Conservation (phyloP, 2,113 vertebrate species). For the Hyperopisus bebe region DNA sequence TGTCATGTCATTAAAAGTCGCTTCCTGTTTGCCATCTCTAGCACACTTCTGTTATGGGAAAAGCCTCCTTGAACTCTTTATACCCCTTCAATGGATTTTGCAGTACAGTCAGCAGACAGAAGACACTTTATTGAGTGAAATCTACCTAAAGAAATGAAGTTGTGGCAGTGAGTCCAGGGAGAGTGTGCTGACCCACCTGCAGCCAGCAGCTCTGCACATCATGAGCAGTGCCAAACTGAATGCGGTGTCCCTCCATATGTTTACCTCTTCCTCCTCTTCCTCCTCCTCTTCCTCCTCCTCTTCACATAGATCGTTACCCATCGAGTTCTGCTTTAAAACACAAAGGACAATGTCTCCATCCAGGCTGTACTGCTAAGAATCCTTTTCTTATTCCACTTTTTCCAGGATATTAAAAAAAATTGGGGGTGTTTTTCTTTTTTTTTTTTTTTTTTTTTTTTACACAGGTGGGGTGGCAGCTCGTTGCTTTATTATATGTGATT, state of each 20-base stretch:
- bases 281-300: background rate
- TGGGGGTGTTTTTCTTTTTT: too few species aligned
- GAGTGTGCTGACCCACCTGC: background rate
- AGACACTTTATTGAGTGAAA: background rate
- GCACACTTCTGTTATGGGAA: background rate
- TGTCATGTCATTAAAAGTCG: background rate
- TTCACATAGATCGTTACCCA: slow-evolving; percentile 5
- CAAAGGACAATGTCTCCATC: slow-evolving; percentile 39
- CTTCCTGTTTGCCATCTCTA: background rate
- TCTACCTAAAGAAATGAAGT: background rate
- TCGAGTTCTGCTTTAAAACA: slow-evolving; percentile 41
- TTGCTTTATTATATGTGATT: slow-evolving; percentile 4
- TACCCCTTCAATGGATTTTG: background rate
- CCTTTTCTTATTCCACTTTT: slow-evolving; percentile 29
- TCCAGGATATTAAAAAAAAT: slow-evolving; percentile 30
- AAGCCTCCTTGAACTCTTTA: background rate
- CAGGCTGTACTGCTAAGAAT: slow-evolving; percentile 34
- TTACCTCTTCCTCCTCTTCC: background rate
- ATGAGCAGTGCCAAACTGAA: background rate
- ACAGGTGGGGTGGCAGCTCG: background rate
- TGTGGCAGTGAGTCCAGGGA: background rate
- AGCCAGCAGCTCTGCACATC: background rate
- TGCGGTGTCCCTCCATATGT: slow-evolving; percentile 1
- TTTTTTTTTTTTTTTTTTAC: too few species aligned
- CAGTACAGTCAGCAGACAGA: background rate